Evolutionary conservation across 2,888 invertebrate genomes (phyloP), one percentile per base, ranked within the genome.

Genomic region (Thysanoteuthis rhombus): DNA sequence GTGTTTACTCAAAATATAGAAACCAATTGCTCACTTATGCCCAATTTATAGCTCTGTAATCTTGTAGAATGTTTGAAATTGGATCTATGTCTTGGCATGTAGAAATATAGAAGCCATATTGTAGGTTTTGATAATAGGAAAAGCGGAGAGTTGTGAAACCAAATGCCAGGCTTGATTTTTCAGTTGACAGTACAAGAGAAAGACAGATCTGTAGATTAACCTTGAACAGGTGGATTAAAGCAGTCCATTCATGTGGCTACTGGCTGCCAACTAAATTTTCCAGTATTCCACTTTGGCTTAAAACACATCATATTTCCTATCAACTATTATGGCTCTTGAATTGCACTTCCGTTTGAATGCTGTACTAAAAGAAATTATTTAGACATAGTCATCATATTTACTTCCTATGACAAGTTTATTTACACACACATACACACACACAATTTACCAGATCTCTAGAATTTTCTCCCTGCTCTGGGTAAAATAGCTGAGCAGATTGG

Each of bases 131-230:
- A 75, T 75, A 75, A 75, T 75, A n/a, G 75, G n/a, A 75, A n/a
- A 75, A 75, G 12, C 36, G 36, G 12, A n/a, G 75, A n/a, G 75
- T 75, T 75, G 75, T n/a, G 75, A 75, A 75, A 75, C n/a, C 12
- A 75, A 10, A 75, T 75, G n/a, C 75, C 32, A 58, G n/a, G 16
- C n/a, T 75, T n/a, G 75, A 75, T 75, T 75, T 75, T 75, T 75
- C 75, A 75, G n/a, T 75, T 75, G 75, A 75, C 75, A 75, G 75
- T 75, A 75, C 75, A 75, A 75, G 75, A 75, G 75, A 75, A 75
- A 75, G 75, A 36, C 75, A 36, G 36, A 75, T 75, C 36, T 75
- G 75, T 5, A 75, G 75, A 75, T n/a, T 75, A 75, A 75, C 75
- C 8, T 12, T 75, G 75, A 52, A 52, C 25, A 25, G 47, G 25